Conservation (phyloP, 1,140 invertebrate species). For the Drosophila equinoxialis region DNA sequence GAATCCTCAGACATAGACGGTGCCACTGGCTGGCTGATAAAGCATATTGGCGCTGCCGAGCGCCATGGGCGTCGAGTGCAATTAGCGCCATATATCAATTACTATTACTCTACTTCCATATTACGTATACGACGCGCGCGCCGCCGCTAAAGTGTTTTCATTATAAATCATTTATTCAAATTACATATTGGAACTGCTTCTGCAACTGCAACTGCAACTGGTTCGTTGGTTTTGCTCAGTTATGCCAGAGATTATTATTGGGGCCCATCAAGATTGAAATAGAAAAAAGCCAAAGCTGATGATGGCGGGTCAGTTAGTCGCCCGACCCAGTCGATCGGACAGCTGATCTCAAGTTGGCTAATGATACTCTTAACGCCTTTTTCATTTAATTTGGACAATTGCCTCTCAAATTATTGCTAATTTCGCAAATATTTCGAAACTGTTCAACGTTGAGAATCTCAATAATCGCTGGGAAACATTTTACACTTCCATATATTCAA, state of each 20-base stretch:
- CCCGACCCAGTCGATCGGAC: slow-evolving; percentile 18
- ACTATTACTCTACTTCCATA: slow-evolving; percentile 55
- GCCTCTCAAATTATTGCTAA: slow-evolving; percentile 20
- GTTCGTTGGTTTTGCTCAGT: slow-evolving; percentile 36
- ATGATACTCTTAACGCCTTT: slow-evolving; percentile 34
- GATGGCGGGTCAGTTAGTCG: slow-evolving; percentile 31
- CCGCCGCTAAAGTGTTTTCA: slow-evolving; percentile 68
- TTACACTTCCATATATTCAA: background rate
- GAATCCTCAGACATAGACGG: slow-evolving; percentile 64
- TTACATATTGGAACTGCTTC: slow-evolving; percentile 58
- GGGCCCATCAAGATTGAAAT: slow-evolving; percentile 15
- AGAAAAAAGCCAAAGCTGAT: background rate
- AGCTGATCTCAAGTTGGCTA: slow-evolving; percentile 38
- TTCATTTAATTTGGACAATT: slow-evolving; percentile 26
- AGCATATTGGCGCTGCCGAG: slow-evolving; percentile 34
- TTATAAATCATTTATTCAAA: slow-evolving; percentile 81
- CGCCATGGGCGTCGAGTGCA: slow-evolving; percentile 69
- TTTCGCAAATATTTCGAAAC: background rate
- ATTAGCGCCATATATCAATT: slow-evolving; percentile 80
- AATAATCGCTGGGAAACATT: background rate
- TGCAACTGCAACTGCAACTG: slow-evolving; percentile 40
- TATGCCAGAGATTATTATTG: slow-evolving; percentile 28
- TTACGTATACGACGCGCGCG: slow-evolving; percentile 64
- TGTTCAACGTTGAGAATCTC: too few relatives aligned
- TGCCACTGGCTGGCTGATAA: slow-evolving; percentile 41